These are phyloP conservation scores for Meloidogyne floridensis DNA, from an alignment of 1,140 invertebrate species.

Conservation along the genomic window DNA sequence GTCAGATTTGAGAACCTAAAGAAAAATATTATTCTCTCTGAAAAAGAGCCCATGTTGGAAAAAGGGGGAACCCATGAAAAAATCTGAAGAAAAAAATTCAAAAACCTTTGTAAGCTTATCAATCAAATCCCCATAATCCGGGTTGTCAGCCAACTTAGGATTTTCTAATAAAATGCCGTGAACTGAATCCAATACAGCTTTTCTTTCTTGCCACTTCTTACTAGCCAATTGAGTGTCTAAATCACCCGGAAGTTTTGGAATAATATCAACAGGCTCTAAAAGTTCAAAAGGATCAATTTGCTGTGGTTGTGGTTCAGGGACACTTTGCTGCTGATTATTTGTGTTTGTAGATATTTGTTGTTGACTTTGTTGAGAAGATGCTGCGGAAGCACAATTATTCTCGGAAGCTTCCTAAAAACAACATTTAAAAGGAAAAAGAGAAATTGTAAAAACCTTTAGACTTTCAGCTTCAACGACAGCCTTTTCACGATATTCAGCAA, in stretches of 20 bases:
- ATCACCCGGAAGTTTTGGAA: conserved; percentile 88
- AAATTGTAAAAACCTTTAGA: too few relatives aligned
- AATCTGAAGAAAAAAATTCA: conserved; percentile 17
- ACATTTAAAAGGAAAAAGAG: too few relatives aligned
- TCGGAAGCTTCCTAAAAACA: too few relatives aligned
- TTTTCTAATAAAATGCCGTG: conserved; percentile 76
- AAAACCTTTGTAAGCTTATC: conserved; percentile 81
- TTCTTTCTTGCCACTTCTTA: conserved; percentile 95
- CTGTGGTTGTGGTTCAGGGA: not conserved
- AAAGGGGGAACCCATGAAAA: not conserved
- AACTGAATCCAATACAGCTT: conserved; percentile 81
- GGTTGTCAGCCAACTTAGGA: conserved; percentile 68
- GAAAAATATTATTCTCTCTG: too few relatives aligned
- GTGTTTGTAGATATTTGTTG: not conserved
- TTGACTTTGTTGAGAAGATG: not conserved
- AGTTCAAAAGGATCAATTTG: conserved; percentile 84
- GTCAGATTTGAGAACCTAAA: conserved; percentile 74
- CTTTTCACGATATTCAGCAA: too few relatives aligned
- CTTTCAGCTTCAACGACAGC: too few relatives aligned
- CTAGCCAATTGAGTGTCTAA: conserved; percentile 89
- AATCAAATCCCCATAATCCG: conserved; percentile 79
- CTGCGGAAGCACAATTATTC: too few relatives aligned
- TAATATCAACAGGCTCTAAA: conserved; percentile 85
- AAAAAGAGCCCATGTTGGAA: too few relatives aligned
- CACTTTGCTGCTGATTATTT: not conserved